phyloP scores from a whole-genome alignment of 2,797 vertebrate genomes.

The Pseudotriccus pelzelni region DNA sequence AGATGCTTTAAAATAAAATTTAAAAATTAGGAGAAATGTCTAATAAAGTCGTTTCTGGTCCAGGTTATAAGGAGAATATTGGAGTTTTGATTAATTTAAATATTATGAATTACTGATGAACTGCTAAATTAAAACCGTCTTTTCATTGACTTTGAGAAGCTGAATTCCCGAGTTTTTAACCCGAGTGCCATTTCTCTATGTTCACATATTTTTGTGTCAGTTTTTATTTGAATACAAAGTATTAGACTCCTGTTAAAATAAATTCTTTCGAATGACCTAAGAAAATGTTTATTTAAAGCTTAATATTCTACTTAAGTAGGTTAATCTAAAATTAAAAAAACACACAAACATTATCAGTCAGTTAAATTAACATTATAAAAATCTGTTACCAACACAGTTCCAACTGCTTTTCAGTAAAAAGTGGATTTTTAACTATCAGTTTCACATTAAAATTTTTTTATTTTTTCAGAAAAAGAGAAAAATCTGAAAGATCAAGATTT shows the following conservation, averaged over 20 bases:
- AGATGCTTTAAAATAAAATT: not conserved
- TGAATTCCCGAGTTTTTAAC: not conserved
- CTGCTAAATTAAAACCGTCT: not conserved
- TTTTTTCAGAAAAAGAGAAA: not conserved
- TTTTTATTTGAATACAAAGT: not conserved
- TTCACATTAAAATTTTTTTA: not conserved
- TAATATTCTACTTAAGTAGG: not conserved
- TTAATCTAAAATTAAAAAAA: not conserved
- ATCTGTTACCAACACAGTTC: not conserved
- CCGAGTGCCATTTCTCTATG: not conserved
- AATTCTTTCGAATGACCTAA: not conserved
- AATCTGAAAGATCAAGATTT: not conserved
- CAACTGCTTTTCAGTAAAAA: not conserved
- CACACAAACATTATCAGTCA: not conserved
- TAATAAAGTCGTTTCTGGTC: not conserved
- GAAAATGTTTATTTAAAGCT: not conserved
- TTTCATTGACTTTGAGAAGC: not conserved
- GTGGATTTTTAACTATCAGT: not conserved
- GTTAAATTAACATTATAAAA: not conserved
- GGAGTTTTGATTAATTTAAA: not conserved
- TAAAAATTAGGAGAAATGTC: not conserved
- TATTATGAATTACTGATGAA: not conserved
- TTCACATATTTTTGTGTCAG: not conserved
- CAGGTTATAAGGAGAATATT: not conserved
- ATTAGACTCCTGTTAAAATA: not conserved